Evolutionary conservation across 2,113 vertebrate species (phyloP).

Genomic region (Rhinichthys klamathensis): DNA sequence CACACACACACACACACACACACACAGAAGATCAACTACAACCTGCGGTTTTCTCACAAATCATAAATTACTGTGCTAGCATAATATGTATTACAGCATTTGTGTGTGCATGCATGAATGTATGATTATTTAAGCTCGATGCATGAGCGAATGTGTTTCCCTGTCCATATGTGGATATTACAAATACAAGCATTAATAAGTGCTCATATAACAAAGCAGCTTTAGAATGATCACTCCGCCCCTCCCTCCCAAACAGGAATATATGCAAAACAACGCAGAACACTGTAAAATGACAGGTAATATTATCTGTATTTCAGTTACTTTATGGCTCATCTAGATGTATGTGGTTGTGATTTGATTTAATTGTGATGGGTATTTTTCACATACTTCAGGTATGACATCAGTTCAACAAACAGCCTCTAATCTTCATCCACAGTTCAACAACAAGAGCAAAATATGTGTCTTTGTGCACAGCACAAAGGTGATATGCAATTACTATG

Average conservation of each 20-base stretch:
- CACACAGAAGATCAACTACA: not conserved
- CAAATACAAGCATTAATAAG: conserved; percentile 53
- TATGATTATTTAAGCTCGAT: not conserved
- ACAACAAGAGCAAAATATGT: conserved; percentile 31
- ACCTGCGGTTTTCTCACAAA: not conserved
- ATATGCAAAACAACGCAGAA: conserved; percentile 9
- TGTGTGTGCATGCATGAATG: conserved; percentile 16
- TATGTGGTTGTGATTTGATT: not conserved
- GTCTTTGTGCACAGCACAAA: conserved; percentile 61
- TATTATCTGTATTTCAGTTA: not conserved
- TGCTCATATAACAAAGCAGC: conserved; percentile 56
- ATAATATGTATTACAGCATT: conserved; percentile 5
- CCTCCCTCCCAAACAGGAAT: not conserved
- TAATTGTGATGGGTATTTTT: not conserved
- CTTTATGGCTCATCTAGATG: not conserved
- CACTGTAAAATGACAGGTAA: conserved; percentile 4
- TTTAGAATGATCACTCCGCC: conserved; percentile 17
- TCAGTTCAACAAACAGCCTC: not conserved
- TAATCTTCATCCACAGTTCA: conserved; percentile 8
- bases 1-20: too few species aligned
- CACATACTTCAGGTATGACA: not conserved
- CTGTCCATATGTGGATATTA: conserved; percentile 26
- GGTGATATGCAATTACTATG: conserved; percentile 37
- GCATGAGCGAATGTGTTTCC: not conserved
- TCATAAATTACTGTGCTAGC: not conserved